Percentiles rank a stretch among this genome's conserved stretches.
These are phyloP conservation scores for Crambe crambe DNA, from an alignment of 37 sponge, comb jelly and placozoan genomes.

Conservation along the genomic window DNA sequence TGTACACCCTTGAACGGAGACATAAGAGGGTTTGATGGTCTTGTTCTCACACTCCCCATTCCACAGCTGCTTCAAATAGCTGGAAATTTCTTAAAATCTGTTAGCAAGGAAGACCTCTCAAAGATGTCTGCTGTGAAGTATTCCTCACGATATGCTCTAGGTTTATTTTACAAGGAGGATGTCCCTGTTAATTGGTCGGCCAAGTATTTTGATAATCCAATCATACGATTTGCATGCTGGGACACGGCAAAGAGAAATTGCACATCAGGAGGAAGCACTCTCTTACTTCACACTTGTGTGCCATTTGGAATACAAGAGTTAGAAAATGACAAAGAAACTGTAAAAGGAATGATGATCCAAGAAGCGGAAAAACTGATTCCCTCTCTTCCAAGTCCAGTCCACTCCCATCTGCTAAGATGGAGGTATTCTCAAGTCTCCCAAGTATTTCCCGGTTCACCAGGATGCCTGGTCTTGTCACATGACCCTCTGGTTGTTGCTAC, in stretches of 20 bases:
- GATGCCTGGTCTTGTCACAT: constrained; percentile 30
- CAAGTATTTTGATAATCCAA: constrained; percentile 50
- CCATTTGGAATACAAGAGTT: constrained; percentile 53
- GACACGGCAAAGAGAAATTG: constrained; percentile 15
- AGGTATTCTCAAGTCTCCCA: constrained; percentile 49
- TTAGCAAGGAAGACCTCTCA: not conserved
- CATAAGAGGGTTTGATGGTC: constrained; percentile 16
- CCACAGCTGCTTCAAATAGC: constrained; percentile 42
- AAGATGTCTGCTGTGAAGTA: constrained; percentile 37
- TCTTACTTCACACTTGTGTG: constrained; percentile 58
- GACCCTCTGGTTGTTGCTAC: constrained; percentile 58
- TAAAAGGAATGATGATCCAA: constrained; percentile 13
- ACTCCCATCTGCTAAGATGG: constrained; percentile 54
- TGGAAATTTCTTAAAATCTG: constrained; percentile 15
- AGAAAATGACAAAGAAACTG: constrained; percentile 24
- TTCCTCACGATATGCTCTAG: constrained; percentile 69
- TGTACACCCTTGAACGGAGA: constrained; percentile 10
- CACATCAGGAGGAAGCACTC: not conserved
- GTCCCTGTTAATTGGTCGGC: constrained; percentile 23
- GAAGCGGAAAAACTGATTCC: constrained; percentile 28
- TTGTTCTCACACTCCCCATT: constrained; percentile 61
- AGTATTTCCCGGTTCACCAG: constrained; percentile 31
- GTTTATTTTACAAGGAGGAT: constrained; percentile 36
- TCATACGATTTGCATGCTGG: constrained; percentile 52
- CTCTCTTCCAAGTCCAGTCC: constrained; percentile 23